These are phyloP conservation scores for Porites rus DNA, from an alignment of 92 coral and sea anemone genomes.

Conservation along the genomic window DNA sequence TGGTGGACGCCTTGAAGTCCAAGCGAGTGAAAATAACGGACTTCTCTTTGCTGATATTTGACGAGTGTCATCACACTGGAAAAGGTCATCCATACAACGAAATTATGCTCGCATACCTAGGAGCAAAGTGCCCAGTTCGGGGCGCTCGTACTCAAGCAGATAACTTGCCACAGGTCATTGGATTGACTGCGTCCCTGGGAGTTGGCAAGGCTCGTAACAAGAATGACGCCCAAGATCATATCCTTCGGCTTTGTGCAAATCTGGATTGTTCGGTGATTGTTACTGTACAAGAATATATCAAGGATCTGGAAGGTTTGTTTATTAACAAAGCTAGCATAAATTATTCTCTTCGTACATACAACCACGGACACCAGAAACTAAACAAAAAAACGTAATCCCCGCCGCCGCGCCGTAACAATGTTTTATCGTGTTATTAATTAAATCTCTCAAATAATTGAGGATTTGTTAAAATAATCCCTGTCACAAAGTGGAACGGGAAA, in stretches of 20 bases:
- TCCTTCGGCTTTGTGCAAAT: slow-evolving; percentile 84
- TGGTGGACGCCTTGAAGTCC: slow-evolving; percentile 80
- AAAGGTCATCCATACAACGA: slow-evolving; percentile 84
- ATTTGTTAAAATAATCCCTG: too few species aligned
- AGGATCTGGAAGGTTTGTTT: slow-evolving; percentile 55
- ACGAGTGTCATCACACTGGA: slow-evolving; percentile 81
- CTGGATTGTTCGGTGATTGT: slow-evolving; percentile 70
- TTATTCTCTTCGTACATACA: too few species aligned
- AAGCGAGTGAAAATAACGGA: slow-evolving; percentile 60
- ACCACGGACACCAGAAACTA: too few species aligned
- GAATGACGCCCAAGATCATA: slow-evolving; percentile 73
- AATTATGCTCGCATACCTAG: slow-evolving; percentile 79
- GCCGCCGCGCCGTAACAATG: too few species aligned
- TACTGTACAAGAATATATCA: slow-evolving; percentile 63
- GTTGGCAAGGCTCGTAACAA: slow-evolving; percentile 81
- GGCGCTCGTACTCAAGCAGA: neutral
- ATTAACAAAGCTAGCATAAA: neutral
- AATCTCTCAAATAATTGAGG: too few species aligned
- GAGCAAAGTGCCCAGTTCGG: slow-evolving; percentile 37
- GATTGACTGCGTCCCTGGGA: slow-evolving; percentile 94
- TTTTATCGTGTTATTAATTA: too few species aligned
- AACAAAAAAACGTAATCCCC: too few species aligned
- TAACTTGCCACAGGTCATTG: slow-evolving; percentile 86
- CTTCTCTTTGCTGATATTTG: slow-evolving; percentile 69
- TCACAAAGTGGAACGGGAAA: too few species aligned